phyloP scores from a whole-genome alignment of 2,113 vertebrate genomes.

The Balaeniceps rex region DNA sequence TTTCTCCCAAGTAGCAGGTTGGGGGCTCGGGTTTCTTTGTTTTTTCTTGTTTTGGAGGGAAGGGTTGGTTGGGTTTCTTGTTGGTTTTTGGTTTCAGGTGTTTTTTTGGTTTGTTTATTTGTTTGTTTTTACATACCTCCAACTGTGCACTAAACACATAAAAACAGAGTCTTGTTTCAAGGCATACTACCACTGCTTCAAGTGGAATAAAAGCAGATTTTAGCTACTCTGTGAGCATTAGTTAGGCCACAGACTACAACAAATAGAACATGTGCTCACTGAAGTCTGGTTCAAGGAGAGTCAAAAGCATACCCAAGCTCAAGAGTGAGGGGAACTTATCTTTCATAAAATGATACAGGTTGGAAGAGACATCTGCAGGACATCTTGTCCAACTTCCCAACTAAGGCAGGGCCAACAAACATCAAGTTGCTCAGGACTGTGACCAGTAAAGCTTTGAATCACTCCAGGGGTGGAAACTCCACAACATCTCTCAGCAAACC shows the following conservation, averaged over 20 bases:
- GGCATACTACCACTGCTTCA: not conserved
- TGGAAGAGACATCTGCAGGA: not conserved
- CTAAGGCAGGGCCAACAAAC: not conserved
- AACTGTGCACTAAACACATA: not conserved
- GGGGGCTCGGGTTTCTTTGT: accelerated
- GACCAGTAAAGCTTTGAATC: not conserved
- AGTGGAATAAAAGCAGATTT: not conserved
- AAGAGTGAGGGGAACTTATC: not conserved
- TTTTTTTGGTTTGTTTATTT: not conserved
- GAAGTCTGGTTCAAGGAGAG: not conserved
- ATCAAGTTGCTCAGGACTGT: not conserved
- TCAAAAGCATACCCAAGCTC: not conserved
- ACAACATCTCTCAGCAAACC: not conserved
- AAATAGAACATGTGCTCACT: not conserved
- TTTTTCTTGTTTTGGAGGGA: not conserved
- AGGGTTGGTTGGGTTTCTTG: not conserved
- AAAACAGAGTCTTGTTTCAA: not conserved
- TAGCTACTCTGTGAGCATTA: not conserved
- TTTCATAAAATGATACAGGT: not conserved
- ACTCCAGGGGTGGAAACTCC: not conserved
- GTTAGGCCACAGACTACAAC: not conserved
- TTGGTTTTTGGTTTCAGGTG: not conserved
- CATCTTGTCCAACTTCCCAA: not conserved
- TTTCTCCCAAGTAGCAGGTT: not conserved
- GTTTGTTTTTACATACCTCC: not conserved